These are phyloP conservation scores for Macroramphosus scolopax DNA, from an alignment of 2,797 vertebrate species.

Conservation along the genomic window DNA sequence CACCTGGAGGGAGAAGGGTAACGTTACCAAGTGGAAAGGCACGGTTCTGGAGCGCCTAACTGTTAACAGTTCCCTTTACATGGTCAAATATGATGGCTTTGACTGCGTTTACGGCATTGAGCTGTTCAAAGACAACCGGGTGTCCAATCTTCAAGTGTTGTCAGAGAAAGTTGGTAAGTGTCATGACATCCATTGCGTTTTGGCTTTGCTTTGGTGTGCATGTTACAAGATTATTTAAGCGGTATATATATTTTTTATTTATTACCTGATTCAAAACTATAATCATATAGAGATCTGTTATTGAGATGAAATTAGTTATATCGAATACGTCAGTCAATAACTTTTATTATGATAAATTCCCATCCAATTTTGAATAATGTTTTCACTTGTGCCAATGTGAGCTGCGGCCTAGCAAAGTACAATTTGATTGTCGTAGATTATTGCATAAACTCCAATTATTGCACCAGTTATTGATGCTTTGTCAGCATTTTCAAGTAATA, in stretches of 20 bases:
- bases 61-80: constrained; percentile 80
- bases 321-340: no score
- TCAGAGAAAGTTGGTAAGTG: constrained; percentile 82
- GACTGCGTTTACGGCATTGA: constrained; percentile 85
- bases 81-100: constrained; percentile 86
- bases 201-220: not conserved
- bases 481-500: not conserved
- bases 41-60: constrained; percentile 82
- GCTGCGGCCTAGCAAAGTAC: no score
- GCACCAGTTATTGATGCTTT: not conserved
- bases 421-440: no score
- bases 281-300: no score
- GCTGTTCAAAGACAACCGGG: constrained; percentile 82
- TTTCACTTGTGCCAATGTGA: no score
- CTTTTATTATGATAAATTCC: no score
- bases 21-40: constrained; percentile 83
- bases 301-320: no score
- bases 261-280: no score
- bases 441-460: not conserved
- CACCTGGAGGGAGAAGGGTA: constrained; percentile 83
- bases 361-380: no score
- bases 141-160: constrained; percentile 80
- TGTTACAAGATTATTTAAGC: not conserved
- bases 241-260: no score
- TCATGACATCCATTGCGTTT: not conserved